Conservation (phyloP, 2,888 invertebrate genomes). For the Lasius platythorax region DNA sequence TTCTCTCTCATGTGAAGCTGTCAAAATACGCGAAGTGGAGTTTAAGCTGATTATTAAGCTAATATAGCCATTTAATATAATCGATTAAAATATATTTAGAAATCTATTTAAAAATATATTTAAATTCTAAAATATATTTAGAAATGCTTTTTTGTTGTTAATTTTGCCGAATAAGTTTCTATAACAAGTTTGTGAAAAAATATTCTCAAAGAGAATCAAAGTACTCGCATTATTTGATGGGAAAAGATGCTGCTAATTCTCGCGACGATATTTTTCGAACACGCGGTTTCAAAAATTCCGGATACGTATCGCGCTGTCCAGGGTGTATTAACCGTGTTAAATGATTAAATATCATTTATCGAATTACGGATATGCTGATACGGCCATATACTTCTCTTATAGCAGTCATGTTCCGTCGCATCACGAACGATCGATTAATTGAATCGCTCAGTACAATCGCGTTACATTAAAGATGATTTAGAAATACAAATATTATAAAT, state of each 20-base stretch:
- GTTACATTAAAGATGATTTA: not conserved
- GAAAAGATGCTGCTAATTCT: not conserved
- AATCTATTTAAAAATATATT: not conserved
- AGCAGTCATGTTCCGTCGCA: not conserved
- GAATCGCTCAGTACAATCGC: not conserved
- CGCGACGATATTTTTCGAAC: not conserved
- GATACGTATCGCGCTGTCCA: constrained; percentile 5
- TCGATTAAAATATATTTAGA: not conserved
- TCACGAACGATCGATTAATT: constrained; percentile 8
- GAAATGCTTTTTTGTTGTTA: not conserved
- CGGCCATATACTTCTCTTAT: constrained; percentile 15
- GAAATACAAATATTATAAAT: not conserved
- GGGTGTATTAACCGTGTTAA: not conserved
- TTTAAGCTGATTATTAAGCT: not conserved
- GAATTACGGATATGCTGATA: constrained; percentile 17
- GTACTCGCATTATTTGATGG: not conserved
- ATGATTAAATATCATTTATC: constrained; percentile 41
- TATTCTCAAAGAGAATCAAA: not conserved
- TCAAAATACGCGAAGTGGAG: not conserved
- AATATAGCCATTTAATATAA: not conserved
- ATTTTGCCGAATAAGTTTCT: not conserved
- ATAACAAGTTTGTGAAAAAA: not conserved
- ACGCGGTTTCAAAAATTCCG: constrained; percentile 8
- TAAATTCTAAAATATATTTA: not conserved
- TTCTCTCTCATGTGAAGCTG: not conserved